phyloP scores from a whole-genome alignment of 2,888 invertebrate genomes.

The Parapristionchus giblindavisi region DNA sequence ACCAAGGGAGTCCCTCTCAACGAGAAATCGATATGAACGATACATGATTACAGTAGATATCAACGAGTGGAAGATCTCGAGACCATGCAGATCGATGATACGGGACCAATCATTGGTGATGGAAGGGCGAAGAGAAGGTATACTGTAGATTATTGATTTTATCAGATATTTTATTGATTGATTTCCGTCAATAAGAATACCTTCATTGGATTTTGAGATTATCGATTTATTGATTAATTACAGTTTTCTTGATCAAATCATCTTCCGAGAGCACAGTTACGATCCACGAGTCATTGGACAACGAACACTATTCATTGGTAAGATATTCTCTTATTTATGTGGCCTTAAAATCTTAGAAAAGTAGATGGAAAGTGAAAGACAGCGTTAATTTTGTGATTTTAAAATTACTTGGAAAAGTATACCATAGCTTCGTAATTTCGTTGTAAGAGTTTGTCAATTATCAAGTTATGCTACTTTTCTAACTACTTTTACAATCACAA shows the following conservation, averaged over 20 bases:
- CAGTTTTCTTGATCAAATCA: conserved; percentile 36
- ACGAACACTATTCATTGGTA: conserved; percentile 26
- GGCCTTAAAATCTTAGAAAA: too few relatives aligned
- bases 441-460: too few relatives aligned
- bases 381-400: too few relatives aligned
- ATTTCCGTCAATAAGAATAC: not conserved
- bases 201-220: too few relatives aligned
- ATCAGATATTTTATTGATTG: not conserved
- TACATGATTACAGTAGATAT: conserved; percentile 24
- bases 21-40: too few relatives aligned
- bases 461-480: too few relatives aligned
- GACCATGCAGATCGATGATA: conserved; percentile 32
- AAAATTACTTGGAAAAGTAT: too few relatives aligned
- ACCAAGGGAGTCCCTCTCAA: too few relatives aligned
- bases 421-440: too few relatives aligned
- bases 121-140: conserved; percentile 24
- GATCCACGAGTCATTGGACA: conserved; percentile 23
- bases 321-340: too few relatives aligned
- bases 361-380: too few relatives aligned
- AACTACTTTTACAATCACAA: too few relatives aligned
- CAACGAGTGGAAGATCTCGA: conserved; percentile 36
- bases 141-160: not conserved
- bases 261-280: conserved; percentile 16
- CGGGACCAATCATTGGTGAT: conserved; percentile 28
- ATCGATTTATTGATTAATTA: not conserved